Evolutionary conservation across 2,113 vertebrate species (phyloP), one percentile per base, ranked within the genome.

Genomic region (Barbus barbus): DNA sequence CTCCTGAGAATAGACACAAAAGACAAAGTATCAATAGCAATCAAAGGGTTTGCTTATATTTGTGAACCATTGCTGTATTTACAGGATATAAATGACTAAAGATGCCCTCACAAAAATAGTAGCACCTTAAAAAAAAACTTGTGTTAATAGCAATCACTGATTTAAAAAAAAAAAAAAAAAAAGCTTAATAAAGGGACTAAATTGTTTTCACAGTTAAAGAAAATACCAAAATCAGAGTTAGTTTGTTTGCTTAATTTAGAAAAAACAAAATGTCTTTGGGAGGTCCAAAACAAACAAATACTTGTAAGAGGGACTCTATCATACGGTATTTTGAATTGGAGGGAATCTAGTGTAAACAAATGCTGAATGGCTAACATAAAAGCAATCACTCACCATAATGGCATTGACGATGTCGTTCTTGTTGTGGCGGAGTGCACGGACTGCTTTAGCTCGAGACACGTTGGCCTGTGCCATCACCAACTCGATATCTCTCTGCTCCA

Each of bases 381-480:
- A 53, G 9, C 53, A 38, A 20, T 41, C 81, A n/a, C 95, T 97
- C 89, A 99, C 98, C 97, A 99, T 98, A 89, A 99, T 98, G 91
- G 98, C 97, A 0, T 99, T 99, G 91, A 99, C 97, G 1, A 99
- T 99, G 90, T 99, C 97, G 9, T 99, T 99, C 93, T 98, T 98
- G 96, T 97, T 99, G 94, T 97, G 96, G 89, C 96, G 94, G 81
- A 99, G 94, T 0, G 97, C 98, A 58, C 95, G 94, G 87, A 99
- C 94, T 0, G 97, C 98, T 88, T 98, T 98, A 91, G 96, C 95
- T 0, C 97, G 94, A 0, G 97, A 98, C 82, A 99, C 97, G 0
- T 97, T 99, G 89, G 97, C 98, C 88, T 99, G 97, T 0, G 97
- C 97, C 97, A 99, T 99, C 86, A 98, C 98, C 92, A 99, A 92